Base-by-base conservation (phyloP, 2,113 vertebrate species). In the Ctenomys sociabilis region DNA sequence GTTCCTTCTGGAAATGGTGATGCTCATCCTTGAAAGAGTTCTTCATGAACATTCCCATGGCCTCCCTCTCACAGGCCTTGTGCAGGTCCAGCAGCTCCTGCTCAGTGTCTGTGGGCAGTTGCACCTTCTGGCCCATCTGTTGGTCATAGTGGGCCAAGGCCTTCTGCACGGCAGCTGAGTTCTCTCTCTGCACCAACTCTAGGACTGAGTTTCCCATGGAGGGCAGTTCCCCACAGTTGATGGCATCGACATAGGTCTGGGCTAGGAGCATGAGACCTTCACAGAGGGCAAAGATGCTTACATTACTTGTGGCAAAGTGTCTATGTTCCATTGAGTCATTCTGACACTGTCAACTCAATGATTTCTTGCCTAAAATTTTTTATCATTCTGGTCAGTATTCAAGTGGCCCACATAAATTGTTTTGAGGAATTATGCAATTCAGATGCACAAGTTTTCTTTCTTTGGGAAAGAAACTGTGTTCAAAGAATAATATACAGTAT, bases 181-280 rank as follows among this genome's bases (percentile, higher is more conserved):
- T 98, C 83, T 98, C 97, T 1, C 70, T 95, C 91, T 95, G 66
- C 9, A 97, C 97, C 96, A 98, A 93, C 37, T 94, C 66, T 43
- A 96, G 22, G 52, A 98, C 97, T 11, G 97, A 32, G 0, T 97
- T 98, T 45, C 98, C 98, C 87, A 98, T 24, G 95, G 97, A 97
- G 3, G 98, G 98, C 45, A 98, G 88, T 0, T 85, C 9, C 7
- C 98, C 98, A 17, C 66, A 97, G 75, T 1, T 94, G 88, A 98
- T 98, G 22, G 98, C 97, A 7, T 49, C 49, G 9, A 49, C 49
- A 57, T 57, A 57, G 54, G 19, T 17, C 54, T 57, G 54, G 4
- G 54, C 54, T 17, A 57, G 54, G 54, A 17, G 4, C 5, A 1
- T 19, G 7, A 99, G 92, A 91, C 93, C 98, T 98, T 92, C n/a